Percentiles rank a stretch among this genome's conserved stretches.
These are phyloP conservation scores for Silurus glanis DNA, from an alignment of 2,113 vertebrate genomes.

Conservation along the genomic window DNA sequence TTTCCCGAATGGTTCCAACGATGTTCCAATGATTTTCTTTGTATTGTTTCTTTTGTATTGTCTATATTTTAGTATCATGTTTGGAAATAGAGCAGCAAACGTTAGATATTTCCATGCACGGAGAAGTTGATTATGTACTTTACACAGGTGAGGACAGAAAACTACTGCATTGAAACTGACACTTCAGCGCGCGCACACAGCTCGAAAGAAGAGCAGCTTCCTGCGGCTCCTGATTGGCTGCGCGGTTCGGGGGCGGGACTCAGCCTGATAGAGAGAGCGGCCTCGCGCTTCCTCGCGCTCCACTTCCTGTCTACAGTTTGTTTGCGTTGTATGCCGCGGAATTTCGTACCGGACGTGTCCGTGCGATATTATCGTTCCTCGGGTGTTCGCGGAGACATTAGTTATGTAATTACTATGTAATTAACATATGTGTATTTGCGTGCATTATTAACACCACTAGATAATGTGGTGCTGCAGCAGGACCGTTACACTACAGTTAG, in stretches of 20 bases:
- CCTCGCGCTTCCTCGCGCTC: not conserved
- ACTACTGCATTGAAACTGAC: not conserved
- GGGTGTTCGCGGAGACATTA: no score
- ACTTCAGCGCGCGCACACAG: not conserved
- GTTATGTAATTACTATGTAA: constrained; percentile 24
- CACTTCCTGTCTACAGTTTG: not conserved
- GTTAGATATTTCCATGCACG: not conserved
- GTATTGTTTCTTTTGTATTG: not conserved
- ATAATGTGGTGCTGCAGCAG: not conserved
- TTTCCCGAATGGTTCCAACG: no score
- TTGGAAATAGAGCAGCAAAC: not conserved
- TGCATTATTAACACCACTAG: not conserved
- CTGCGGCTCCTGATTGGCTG: not conserved
- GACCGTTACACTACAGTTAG: not conserved
- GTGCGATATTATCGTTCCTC: not conserved
- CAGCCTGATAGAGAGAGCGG: not conserved
- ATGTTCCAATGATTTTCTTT: not conserved
- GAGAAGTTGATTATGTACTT: not conserved
- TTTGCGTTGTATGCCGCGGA: constrained; percentile 3
- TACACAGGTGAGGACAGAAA: not conserved
- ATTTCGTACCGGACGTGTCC: not conserved
- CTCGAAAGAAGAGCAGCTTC: not conserved
- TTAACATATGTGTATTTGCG: not conserved
- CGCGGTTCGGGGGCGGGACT: not conserved
- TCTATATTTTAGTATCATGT: not conserved